Base-by-base conservation (phyloP, 2,113 vertebrate species). In the Meleagris gallopavo region DNA sequence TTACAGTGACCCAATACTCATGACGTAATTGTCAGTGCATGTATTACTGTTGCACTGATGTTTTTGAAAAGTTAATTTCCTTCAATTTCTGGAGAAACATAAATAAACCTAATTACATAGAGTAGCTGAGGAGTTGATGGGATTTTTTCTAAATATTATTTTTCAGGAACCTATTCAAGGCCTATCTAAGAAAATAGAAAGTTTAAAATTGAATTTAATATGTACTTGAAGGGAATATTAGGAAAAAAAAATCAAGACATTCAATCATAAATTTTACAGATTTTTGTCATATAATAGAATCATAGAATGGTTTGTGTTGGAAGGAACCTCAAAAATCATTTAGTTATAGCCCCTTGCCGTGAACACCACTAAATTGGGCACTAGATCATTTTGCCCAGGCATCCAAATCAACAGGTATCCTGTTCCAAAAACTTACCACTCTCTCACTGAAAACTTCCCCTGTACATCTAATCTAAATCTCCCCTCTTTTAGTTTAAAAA, bases 121-220 rank as follows among this genome's bases (percentile, higher is more conserved):
- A 74, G n/a, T 32, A 78, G 13, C 6, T 69, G 24, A 62, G 7
- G 1, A 0, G 2, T 52, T 22, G 1, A 61, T 66, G 43, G 4
- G 34, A 61, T 81, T 87, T 84, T 84, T 91, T 89, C 25, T 66
- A 78, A 82, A 54, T 66, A 32, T 32, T 38, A 15, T 40, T 70
- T 93, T 27, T 61, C 70, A 87, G 21, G 43, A 19, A 4, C 21
- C 1, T 82, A 50, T 32, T 30, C 38, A 34, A 67, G 30, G 30
- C n/a, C 24, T 82, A 25, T 5, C 14, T 70, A 82, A 74, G 30
- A 25, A 11, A 82, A 66, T 0, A 43, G 55, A 74, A 66, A 7
- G 10, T 45, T 81, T 71, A 43, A 72, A 74, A 45, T 20, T 57
- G 6, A 46, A 74, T 84, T 75, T 43, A 66, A 20, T 22, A 1